phyloP scores from a whole-genome alignment of 2,888 invertebrate species.

The Ptilodon capucinus region DNA sequence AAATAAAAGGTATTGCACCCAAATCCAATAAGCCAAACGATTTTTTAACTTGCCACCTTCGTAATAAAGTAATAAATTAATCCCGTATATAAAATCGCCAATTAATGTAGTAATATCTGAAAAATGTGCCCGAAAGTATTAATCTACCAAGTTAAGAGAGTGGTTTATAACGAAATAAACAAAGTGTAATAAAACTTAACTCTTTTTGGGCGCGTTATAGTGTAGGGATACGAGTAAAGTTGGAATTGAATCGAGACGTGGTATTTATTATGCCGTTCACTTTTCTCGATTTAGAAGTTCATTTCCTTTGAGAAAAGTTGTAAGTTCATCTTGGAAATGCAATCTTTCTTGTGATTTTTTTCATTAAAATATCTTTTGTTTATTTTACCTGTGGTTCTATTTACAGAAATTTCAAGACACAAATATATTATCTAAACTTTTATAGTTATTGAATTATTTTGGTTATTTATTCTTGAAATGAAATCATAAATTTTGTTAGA shows the following conservation, averaged over 20 bases:
- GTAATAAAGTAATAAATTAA: not conserved
- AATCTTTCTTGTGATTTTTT: not conserved
- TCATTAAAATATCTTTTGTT: not conserved
- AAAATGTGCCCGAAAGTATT: conserved; percentile 25
- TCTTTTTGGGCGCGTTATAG: conserved; percentile 29
- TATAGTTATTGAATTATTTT: too few relatives aligned
- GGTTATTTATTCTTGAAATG: too few relatives aligned
- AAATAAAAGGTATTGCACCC: not conserved
- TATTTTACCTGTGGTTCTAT: not conserved
- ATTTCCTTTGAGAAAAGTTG: not conserved
- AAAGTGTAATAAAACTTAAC: conserved; percentile 41
- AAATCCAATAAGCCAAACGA: not conserved
- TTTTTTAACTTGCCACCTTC: not conserved
- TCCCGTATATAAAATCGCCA: not conserved
- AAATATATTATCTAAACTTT: too few relatives aligned
- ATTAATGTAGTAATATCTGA: conserved; percentile 5
- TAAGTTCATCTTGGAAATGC: not conserved
- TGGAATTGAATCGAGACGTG: not conserved
- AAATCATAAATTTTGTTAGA: too few relatives aligned
- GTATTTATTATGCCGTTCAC: not conserved
- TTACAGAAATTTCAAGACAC: not conserved
- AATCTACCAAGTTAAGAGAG: conserved; percentile 23
- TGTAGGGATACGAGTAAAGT: conserved; percentile 10
- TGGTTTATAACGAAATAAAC: conserved; percentile 25
- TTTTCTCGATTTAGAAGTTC: not conserved